These are phyloP conservation scores for Pelecanus crispus DNA, from an alignment of 2,113 vertebrate species.

Conservation along the genomic window DNA sequence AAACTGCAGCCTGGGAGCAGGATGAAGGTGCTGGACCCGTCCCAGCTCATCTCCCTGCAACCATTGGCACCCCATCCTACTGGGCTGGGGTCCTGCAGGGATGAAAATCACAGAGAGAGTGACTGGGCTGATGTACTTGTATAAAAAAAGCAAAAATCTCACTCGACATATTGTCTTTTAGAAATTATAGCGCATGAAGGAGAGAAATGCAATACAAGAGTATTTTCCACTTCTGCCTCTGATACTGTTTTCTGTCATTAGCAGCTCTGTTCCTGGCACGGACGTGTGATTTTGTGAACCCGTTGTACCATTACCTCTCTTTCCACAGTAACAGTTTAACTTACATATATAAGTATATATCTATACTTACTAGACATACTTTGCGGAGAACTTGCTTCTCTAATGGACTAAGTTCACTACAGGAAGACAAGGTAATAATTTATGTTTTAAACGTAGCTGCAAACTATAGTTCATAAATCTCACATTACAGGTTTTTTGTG, in stretches of 20 bases:
- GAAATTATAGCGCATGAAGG: neutral
- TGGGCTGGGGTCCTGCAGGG: neutral
- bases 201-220: neutral
- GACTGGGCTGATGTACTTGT: neutral
- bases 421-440: neutral
- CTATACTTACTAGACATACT: neutral
- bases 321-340: neutral
- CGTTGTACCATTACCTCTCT: neutral
- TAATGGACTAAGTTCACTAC: neutral
- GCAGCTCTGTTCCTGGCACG: neutral
- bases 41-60: fast-evolving
- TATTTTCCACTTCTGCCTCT: neutral
- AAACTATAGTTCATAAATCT: neutral
- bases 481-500: neutral
- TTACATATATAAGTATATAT: neutral
- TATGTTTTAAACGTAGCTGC: neutral
- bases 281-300: neutral
- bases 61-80: fast-evolving
- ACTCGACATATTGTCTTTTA: neutral
- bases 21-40: neutral
- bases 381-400: neutral
- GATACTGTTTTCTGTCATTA: neutral
- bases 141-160: neutral
- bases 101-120: no score
- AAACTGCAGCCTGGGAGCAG: neutral